phyloP scores from a whole-genome alignment of 2,888 invertebrate genomes.

The Alloscopus bannaensis region DNA sequence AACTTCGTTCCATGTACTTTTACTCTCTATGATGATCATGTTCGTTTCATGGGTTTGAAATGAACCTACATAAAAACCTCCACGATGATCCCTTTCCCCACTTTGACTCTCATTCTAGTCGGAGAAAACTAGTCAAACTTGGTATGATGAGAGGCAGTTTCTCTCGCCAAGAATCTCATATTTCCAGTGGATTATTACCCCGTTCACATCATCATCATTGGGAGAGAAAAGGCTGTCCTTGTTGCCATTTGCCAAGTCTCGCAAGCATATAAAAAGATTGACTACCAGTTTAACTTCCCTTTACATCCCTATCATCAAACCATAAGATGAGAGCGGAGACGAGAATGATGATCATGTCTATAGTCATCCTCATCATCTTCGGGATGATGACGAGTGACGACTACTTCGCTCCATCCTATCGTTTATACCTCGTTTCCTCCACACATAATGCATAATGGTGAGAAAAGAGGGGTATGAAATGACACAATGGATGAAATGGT shows the following conservation, averaged over 20 bases:
- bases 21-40: too few species aligned
- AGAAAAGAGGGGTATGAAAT: slow-evolving; percentile 11
- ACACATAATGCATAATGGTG: not conserved
- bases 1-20: too few species aligned
- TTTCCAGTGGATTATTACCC: slow-evolving; percentile 54
- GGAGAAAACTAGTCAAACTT: too few species aligned
- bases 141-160: too few species aligned
- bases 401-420: not conserved
- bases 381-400: too few species aligned
- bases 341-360: slow-evolving; percentile 8
- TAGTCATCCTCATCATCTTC: not conserved
- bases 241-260: slow-evolving; percentile 60
- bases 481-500: slow-evolving; percentile 3
- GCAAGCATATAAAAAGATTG: slow-evolving; percentile 57
- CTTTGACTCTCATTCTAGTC: too few species aligned
- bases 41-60: not conserved
- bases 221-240: too few species aligned
- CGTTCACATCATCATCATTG: slow-evolving; percentile 34
- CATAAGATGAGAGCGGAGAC: not conserved
- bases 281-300: slow-evolving; percentile 58
- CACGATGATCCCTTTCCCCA: too few species aligned
- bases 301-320: slow-evolving; percentile 35
- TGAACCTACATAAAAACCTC: slow-evolving; percentile 8
- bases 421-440: not conserved
- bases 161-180: too few species aligned